Percentiles rank a stretch among this genome's conserved stretches.
Evolutionary conservation across 2,113 vertebrate species (phyloP).

Genomic region (Petroica traversi): DNA sequence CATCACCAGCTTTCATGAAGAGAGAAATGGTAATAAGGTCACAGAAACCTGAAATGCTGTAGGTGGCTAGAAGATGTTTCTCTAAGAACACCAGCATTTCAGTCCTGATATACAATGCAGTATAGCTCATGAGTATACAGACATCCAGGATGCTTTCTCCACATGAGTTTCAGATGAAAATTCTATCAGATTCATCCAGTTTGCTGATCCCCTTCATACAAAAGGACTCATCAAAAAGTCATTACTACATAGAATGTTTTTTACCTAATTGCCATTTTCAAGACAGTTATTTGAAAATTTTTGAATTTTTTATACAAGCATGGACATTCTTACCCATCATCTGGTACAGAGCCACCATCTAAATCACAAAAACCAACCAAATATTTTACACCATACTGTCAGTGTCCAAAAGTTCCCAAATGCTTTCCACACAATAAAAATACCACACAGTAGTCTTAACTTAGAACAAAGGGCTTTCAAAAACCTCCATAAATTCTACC

Average conservation of each 20-base stretch:
- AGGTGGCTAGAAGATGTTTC: slow-evolving; percentile 6
- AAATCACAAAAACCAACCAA: neutral
- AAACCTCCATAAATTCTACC: neutral
- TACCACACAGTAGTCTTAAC: neutral
- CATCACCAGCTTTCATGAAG: slow-evolving; percentile 54
- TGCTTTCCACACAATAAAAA: neutral
- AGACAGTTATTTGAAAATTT: neutral
- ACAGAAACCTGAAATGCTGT: slow-evolving; percentile 23
- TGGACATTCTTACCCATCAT: neutral
- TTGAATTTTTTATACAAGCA: neutral
- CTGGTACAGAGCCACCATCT: neutral
- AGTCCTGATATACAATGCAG: neutral
- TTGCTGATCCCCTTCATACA: neutral
- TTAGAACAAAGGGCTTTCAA: neutral
- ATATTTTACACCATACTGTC: neutral
- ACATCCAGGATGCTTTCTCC: neutral
- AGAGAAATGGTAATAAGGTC: slow-evolving; percentile 49
- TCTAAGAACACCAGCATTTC: neutral
- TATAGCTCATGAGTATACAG: neutral
- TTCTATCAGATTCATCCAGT: neutral
- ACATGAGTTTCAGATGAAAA: neutral
- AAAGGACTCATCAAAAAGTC: neutral
- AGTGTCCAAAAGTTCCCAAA: neutral
- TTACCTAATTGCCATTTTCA: neutral
- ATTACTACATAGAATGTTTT: neutral